These are phyloP conservation scores for Axis porcinus DNA, from an alignment of 2,113 vertebrate genomes.

Conservation along the genomic window DNA sequence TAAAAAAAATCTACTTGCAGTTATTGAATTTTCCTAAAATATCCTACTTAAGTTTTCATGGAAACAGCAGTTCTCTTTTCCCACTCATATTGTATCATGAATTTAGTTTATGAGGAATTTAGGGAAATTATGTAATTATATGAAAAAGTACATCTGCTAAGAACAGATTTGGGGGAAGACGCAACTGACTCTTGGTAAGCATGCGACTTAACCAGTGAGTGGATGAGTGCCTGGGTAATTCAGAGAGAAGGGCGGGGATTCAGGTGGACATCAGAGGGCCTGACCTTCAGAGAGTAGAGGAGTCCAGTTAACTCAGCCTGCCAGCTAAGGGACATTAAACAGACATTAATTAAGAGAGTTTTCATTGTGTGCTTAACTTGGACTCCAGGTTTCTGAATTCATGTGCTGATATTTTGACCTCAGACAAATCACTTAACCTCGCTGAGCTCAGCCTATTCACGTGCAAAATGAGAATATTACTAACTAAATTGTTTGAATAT, in stretches of 20 bases:
- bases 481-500: not conserved
- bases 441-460: not conserved
- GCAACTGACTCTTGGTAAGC: not conserved
- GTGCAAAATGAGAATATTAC: not conserved
- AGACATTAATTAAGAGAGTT: not conserved
- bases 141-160: not conserved
- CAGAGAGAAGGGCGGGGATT: not conserved
- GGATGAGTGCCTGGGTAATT: no score
- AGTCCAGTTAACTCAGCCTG: not conserved
- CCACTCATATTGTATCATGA: not conserved
- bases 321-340: not conserved
- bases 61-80: not conserved
- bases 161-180: not conserved
- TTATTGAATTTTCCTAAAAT: not conserved
- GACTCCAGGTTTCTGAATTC: not conserved
- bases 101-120: not conserved
- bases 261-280: accelerated
- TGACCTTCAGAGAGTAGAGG: not conserved
- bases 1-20: not conserved
- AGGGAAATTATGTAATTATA: not conserved
- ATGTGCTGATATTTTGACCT: not conserved
- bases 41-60: not conserved
- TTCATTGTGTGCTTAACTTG: not conserved
- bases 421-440: not conserved
- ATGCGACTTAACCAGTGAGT: not conserved